Base-by-base conservation (phyloP, 2,797 vertebrate species). In the Pagetopsis macropterus region DNA sequence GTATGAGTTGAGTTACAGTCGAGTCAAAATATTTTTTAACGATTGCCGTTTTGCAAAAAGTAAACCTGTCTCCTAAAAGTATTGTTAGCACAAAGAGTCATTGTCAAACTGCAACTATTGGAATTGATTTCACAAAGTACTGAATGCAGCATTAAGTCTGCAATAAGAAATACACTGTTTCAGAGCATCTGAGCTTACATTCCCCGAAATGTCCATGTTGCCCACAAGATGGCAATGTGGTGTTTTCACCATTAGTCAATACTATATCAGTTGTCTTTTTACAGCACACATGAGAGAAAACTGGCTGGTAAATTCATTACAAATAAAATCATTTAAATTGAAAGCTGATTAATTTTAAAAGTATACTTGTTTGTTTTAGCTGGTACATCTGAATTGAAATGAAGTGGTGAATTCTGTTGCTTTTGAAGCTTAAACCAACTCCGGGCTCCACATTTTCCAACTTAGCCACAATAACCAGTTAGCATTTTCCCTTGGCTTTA, bases 171-270 rank as follows among this genome's bases (percentile, higher is more conserved):
- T 33, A 63, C 16, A 52, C 41, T 27, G 14, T 46, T 76, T 60
- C n/a, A 64, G 16, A 67, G 61, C 15, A 62, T 69, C 56, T 61
- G n/a, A 56, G 13, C 61, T 76, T 70, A 84, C 51, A 72, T 73
- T 83, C 51, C 76, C 7, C 45, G 65, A 70, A 61, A 66, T 11
- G 2, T 74, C 21, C 49, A 50, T 1, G 15, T 65, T 60, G 11
- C 33, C 52, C 54, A 76, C 46, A 65, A 59, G 43, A 72, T 66
- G 2, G 61, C 56, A 67, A 37, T 4, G n/a, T 31, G 2, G 63
- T 72, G 12, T 59, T 68, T 69, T 79, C 73, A 72, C 13, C 59
- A 45, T 74, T 82, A 62, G 43, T 58, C 49, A 21, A 63, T 63
- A 56, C 48, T 13, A 74, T 46, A 33, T 74, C 21, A 2, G 1